Evolutionary conservation across 2,888 invertebrate species (phyloP).

Genomic region (Dryobotodes eremita): DNA sequence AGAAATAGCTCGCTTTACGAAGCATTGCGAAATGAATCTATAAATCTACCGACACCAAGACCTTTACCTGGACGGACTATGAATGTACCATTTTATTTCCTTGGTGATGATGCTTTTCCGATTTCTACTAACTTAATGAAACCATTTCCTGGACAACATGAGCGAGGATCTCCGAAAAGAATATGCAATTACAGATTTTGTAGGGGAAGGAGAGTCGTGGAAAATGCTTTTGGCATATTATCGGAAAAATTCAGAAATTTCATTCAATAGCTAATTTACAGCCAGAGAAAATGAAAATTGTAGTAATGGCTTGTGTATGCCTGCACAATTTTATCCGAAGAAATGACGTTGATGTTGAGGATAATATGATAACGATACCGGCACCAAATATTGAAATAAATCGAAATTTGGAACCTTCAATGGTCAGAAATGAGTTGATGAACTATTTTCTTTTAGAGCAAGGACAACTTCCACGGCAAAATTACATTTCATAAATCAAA

Average conservation of each 20-base stretch:
- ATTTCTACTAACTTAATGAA: constrained; percentile 7
- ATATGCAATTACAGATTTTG: constrained; percentile 19
- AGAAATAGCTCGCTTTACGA: constrained; percentile 4
- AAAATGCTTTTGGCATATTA: constrained; percentile 21
- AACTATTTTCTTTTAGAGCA: constrained; percentile 13
- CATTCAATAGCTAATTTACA: constrained; percentile 16
- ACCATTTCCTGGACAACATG: constrained; percentile 18
- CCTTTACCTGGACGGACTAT: constrained; percentile 7
- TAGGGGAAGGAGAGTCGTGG: constrained; percentile 15
- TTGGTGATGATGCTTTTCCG: constrained; percentile 13
- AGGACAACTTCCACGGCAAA: constrained; percentile 3
- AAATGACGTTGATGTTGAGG: constrained; percentile 14
- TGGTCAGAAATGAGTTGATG: constrained; percentile 17
- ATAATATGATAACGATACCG: constrained; percentile 15
- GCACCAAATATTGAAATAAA: constrained; percentile 16
- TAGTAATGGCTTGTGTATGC: constrained; percentile 4
- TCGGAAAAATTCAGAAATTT: constrained; percentile 17
- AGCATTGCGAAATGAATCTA: constrained; percentile 12
- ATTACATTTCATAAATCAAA: constrained; percentile 19
- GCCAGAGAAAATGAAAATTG: constrained; percentile 14
- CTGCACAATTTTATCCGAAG: constrained; percentile 17
- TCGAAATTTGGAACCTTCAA: constrained; percentile 8
- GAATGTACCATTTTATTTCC: constrained; percentile 14
- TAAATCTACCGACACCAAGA: constrained; percentile 9
- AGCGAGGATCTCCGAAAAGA: constrained; percentile 11